Percentiles rank a stretch among this genome's conserved stretches.
These are phyloP conservation scores for Aurelia aurita DNA, from an alignment of 30 jellyfish, hydroid and myxozoan species.

Conservation along the genomic window DNA sequence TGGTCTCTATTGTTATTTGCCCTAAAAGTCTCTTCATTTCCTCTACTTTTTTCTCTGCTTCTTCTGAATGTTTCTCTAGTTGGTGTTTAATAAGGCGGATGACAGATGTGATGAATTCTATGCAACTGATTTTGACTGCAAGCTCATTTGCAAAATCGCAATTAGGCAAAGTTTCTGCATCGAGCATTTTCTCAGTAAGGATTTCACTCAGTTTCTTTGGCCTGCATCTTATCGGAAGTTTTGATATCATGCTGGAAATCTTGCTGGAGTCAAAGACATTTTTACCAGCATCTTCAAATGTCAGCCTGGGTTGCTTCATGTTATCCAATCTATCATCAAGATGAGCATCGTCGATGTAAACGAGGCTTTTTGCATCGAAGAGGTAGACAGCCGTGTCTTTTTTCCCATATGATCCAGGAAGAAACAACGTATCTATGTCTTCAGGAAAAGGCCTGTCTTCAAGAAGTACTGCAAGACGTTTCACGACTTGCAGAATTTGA, in stretches of 20 bases:
- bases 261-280: background rate
- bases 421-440: constrained; percentile 4
- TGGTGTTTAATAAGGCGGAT: constrained; percentile 49
- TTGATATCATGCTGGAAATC: background rate
- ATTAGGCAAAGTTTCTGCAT: constrained; percentile 17
- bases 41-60: background rate
- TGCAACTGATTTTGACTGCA: constrained; percentile 13
- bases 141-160: constrained; percentile 59
- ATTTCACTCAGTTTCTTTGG: constrained; percentile 59
- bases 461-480: constrained; percentile 2
- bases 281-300: constrained; percentile 1
- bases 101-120: constrained; percentile 6
- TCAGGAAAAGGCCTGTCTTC: constrained; percentile 11
- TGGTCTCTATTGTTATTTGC: background rate
- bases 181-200: constrained; percentile 41
- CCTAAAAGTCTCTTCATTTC: background rate
- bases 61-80: background rate
- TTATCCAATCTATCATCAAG: constrained; percentile 42
- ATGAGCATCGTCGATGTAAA: constrained; percentile 56
- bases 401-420: constrained; percentile 58
- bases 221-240: constrained; percentile 35
- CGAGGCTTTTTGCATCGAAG: constrained; percentile 33
- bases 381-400: constrained; percentile 9
- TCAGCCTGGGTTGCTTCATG: constrained; percentile 38
- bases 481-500: constrained; percentile 5